phyloP scores from a whole-genome alignment of 2,888 invertebrate genomes.

The Toxonevra muliebris region DNA sequence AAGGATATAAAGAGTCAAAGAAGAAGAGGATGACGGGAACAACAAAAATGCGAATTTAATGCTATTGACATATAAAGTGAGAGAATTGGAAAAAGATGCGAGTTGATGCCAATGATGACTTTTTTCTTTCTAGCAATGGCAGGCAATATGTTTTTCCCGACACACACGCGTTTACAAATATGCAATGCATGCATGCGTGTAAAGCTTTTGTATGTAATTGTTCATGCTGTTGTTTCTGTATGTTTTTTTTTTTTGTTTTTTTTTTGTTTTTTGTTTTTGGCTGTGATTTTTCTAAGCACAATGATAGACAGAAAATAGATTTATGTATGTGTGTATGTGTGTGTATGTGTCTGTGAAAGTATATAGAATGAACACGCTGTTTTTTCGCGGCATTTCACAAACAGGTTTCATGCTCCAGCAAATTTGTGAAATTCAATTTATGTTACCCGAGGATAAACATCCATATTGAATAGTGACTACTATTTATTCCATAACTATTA shows the following conservation, averaged over 20 bases:
- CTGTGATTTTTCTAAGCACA: slow-evolving; percentile 27
- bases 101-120: slow-evolving; percentile 16
- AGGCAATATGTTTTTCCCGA: too few relatives aligned
- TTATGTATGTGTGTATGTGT: not conserved
- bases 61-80: slow-evolving; percentile 1
- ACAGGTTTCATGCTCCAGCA: slow-evolving; percentile 63
- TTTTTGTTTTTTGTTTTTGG: slow-evolving; percentile 6
- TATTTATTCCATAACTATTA: not conserved
- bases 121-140: not conserved
- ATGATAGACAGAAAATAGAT: slow-evolving; percentile 51
- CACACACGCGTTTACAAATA: not conserved
- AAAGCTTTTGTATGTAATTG: not conserved
- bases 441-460: slow-evolving; percentile 52
- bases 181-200: not conserved
- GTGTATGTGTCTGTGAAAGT: not conserved
- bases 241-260: not conserved
- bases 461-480: too few relatives aligned
- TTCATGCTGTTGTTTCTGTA: not conserved
- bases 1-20: not conserved
- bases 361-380: slow-evolving; percentile 15
- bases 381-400: slow-evolving; percentile 47
- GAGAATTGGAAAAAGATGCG: slow-evolving; percentile 13
- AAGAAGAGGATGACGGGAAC: not conserved
- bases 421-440: slow-evolving; percentile 63
- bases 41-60: slow-evolving; percentile 2